phyloP scores from a whole-genome alignment of 2,888 invertebrate genomes.

The Yponomeuta sedellus region DNA sequence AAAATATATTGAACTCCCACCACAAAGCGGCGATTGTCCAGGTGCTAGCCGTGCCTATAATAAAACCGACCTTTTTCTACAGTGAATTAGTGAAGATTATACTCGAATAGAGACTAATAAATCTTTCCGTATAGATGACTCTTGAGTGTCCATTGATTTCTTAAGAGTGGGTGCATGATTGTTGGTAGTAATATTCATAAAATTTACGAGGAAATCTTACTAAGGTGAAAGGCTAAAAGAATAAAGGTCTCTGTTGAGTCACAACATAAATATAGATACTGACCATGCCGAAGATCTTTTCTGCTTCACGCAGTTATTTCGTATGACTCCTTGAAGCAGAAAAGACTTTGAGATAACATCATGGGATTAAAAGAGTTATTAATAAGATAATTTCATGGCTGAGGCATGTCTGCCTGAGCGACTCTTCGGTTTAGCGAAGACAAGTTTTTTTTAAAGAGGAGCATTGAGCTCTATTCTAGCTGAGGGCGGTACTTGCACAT shows the following conservation, averaged over 20 bases:
- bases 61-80: constrained; percentile 66
- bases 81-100: constrained; percentile 72
- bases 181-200: constrained; percentile 60
- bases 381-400: too few relatives aligned
- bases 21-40: constrained; percentile 66
- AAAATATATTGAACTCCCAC: constrained; percentile 67
- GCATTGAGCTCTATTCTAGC: too few relatives aligned
- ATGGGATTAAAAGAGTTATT: too few relatives aligned
- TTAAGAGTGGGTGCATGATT: constrained; percentile 56
- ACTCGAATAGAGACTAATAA: constrained; percentile 68
- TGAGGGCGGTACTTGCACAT: too few relatives aligned
- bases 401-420: too few relatives aligned
- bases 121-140: constrained; percentile 47
- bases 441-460: too few relatives aligned
- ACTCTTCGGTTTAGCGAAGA: too few relatives aligned
- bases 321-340: too few relatives aligned
- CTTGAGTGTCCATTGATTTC: constrained; percentile 61
- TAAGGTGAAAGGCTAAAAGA: constrained; percentile 31
- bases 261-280: background rate
- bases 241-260: background rate
- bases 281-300: too few relatives aligned
- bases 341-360: too few relatives aligned
- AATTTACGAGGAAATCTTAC: constrained; percentile 50
- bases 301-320: too few relatives aligned
- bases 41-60: constrained; percentile 34